A percentile compares a stretch with the other conserved stretches of the same genome.
Evolutionary conservation across 2,888 invertebrate genomes (phyloP).

Genomic region (Volucella inanis): DNA sequence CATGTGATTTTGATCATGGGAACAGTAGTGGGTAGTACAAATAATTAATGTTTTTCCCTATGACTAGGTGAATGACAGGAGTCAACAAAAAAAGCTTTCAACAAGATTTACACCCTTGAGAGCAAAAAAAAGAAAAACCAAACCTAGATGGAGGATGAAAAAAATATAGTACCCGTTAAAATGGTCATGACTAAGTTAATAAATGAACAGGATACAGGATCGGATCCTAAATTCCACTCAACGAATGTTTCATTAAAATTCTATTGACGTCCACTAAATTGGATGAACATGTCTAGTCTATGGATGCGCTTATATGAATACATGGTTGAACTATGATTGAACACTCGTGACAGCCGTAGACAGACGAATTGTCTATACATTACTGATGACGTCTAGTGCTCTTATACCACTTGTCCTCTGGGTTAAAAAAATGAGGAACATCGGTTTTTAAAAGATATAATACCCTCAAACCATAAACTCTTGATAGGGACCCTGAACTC

Average conservation of each 20-base stretch:
- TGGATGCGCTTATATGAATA: background rate
- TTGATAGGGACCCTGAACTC: too few relatives aligned
- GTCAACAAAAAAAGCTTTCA: constrained; percentile 12
- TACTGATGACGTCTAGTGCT: background rate
- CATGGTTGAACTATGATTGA: constrained; percentile 14
- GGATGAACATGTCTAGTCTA: background rate
- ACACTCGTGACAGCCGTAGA: background rate
- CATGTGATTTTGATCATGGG: constrained; percentile 8
- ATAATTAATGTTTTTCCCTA: background rate
- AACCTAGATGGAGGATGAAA: background rate
- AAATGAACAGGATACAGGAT: constrained; percentile 24
- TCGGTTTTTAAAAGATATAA: too few relatives aligned
- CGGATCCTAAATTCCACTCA: background rate
- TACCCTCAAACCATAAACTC: too few relatives aligned
- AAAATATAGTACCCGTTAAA: constrained; percentile 1
- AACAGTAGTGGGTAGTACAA: background rate
- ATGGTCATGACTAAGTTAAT: constrained; percentile 5
- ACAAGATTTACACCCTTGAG: too few relatives aligned
- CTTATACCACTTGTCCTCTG: background rate
- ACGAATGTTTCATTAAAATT: constrained; percentile 41
- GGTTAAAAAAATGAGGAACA: too few relatives aligned
- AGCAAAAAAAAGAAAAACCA: background rate
- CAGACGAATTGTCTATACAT: constrained; percentile 15
- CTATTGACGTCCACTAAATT: constrained; percentile 16
- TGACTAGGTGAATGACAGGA: background rate